Evolutionary conservation across 2,888 invertebrate species (phyloP), one percentile per base, ranked within the genome.

Genomic region (Amphipyra tragopoginis): DNA sequence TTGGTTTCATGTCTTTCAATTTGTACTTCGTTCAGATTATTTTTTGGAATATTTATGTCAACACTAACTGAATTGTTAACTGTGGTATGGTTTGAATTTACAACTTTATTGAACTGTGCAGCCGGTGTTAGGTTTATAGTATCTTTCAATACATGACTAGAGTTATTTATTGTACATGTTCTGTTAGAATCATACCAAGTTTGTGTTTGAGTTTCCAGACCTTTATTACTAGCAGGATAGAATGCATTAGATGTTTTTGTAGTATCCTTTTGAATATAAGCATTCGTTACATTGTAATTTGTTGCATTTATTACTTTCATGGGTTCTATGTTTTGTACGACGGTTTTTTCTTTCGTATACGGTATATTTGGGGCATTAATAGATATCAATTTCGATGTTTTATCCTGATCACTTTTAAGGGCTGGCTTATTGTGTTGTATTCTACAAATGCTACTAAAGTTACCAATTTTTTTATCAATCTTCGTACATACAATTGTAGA

Each of bases 81-180:
- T 52, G 21, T 36, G 13, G 2, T 14, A n/a, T 21, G 14, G 8
- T n/a, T 63, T 6, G n/a, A 15, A 38, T 38, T 11, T 39, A 13
- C 15, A 9, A 13, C 40, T n/a, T 45, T 21, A 38, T 29, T 5
- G n/a, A n/a, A 13, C 8, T 49, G 11, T 33, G 14, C 3, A 15
- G 15, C 2, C 15, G 43, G 34, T 2, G 4, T 29, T 0, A 5
- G 9, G 4, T 33, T 0, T 13, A 26, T 29, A 15, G 33, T 0
- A 3, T 48, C n/a, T 44, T 43, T 38, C 0, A 51, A 14, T 26
- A 1, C 7, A 11, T 34, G 34, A 8, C 8, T 39, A 14, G 34
- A 36, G 36, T 50, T 8, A 50, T 53, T 50, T 11, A 50, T 39
- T 29, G 42, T 39, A 21, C 44, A 65, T 14, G 40, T 45, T 13